Conservation (phyloP, 2,888 invertebrate species). For the Epirrita christyi region DNA sequence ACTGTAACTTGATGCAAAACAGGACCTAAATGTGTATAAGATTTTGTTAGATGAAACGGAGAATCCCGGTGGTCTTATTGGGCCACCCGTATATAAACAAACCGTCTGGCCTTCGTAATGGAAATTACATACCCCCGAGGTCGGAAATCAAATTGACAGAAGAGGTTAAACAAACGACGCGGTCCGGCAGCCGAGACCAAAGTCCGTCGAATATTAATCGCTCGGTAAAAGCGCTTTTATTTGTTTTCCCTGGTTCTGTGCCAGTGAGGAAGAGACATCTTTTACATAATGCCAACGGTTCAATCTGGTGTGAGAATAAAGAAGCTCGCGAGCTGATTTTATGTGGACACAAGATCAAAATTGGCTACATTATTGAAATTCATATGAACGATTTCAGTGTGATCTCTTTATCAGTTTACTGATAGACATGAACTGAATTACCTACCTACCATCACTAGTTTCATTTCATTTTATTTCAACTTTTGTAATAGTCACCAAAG, state of each 20-base stretch:
- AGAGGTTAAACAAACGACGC: constrained; percentile 84
- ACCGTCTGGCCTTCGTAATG: constrained; percentile 76
- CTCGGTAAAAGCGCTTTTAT: constrained; percentile 80
- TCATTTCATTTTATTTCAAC: too few species aligned
- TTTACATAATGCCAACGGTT: constrained; percentile 30
- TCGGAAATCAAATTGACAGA: constrained; percentile 84
- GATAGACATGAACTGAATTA: not conserved
- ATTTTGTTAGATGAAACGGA: constrained; percentile 60
- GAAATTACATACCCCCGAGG: constrained; percentile 82
- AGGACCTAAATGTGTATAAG: constrained; percentile 43
- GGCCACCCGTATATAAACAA: constrained; percentile 73
- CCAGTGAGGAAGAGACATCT: constrained; percentile 49
- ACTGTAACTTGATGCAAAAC: constrained; percentile 36
- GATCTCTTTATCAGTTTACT: not conserved
- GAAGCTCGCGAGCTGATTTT: constrained; percentile 5
- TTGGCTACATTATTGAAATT: not conserved
- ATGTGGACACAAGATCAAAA: not conserved
- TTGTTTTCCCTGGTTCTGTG: constrained; percentile 65
- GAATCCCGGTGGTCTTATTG: constrained; percentile 64
- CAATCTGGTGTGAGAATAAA: constrained; percentile 13
- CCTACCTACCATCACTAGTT: too few species aligned
- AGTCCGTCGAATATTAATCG: constrained; percentile 79
- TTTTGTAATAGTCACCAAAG: too few species aligned
- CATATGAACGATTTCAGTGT: not conserved
- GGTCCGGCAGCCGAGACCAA: constrained; percentile 73